A percentile compares a stretch with the other conserved stretches of the same genome.
phyloP scores from a whole-genome alignment of 2,888 invertebrate species.

The Crocallis elinguaria region DNA sequence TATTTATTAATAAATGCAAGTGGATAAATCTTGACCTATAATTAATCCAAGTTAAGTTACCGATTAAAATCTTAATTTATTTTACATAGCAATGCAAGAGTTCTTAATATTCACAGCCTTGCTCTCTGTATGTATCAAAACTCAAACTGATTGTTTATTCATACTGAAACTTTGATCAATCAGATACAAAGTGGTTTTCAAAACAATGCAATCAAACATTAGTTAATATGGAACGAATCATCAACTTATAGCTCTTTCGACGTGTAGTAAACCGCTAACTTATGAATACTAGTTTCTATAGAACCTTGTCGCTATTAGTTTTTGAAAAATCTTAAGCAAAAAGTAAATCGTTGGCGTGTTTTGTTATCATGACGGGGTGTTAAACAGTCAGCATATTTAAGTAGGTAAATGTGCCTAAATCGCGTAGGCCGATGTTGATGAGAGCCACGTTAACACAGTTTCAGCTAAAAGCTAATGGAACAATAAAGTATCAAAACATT shows the following conservation, averaged over 20 bases:
- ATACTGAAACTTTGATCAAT: conserved; percentile 20
- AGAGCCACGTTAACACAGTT: conserved; percentile 44
- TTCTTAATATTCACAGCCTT: neutral
- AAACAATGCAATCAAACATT: conserved; percentile 28
- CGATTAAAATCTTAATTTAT: no score
- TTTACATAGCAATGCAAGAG: no score
- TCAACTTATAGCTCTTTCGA: conserved; percentile 25
- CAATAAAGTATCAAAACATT: conserved; percentile 49
- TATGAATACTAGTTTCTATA: neutral
- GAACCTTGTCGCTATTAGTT: conserved; percentile 5
- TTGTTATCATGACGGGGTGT: neutral
- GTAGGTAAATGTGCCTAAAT: conserved; percentile 34
- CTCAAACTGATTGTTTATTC: conserved; percentile 1
- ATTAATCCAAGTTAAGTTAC: neutral
- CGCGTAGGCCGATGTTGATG: conserved; percentile 49
- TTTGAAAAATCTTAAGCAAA: neutral
- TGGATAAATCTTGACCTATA: no score
- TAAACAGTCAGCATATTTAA: conserved; percentile 9
- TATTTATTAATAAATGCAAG: no score
- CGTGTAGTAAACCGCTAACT: conserved; percentile 31
- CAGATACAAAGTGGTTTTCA: conserved; percentile 26
- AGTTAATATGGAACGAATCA: conserved; percentile 23
- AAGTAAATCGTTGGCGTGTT: neutral
- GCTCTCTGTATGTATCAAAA: conserved; percentile 7
- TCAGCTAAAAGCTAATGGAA: conserved; percentile 54